A percentile compares a stretch with the other conserved stretches of the same genome.
phyloP scores from a whole-genome alignment of 2,113 vertebrate species.

The Neotoma lepida region DNA sequence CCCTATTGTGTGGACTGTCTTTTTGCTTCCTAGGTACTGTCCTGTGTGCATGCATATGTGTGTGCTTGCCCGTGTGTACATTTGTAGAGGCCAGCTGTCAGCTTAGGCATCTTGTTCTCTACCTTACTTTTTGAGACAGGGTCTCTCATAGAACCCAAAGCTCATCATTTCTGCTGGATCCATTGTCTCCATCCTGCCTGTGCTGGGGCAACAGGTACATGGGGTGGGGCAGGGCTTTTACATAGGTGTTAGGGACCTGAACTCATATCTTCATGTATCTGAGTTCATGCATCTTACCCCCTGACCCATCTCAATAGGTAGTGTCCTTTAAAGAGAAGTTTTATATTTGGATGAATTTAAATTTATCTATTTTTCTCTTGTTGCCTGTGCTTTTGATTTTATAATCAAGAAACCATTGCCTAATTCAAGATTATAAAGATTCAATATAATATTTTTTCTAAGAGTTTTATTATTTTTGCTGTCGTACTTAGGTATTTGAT shows the following conservation, averaged over 20 bases:
- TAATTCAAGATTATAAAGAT: neutral
- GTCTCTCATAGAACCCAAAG: neutral
- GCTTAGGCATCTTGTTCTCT: neutral
- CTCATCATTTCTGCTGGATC: neutral
- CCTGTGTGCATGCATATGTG: neutral
- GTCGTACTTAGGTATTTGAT: conserved; percentile 5
- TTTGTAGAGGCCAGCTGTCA: neutral
- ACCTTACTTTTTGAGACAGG: neutral
- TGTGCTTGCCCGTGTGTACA: neutral
- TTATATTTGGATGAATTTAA: neutral
- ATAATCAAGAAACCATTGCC: neutral
- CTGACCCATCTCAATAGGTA: neutral
- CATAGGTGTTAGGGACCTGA: neutral
- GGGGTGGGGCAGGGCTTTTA: neutral
- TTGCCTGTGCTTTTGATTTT: neutral
- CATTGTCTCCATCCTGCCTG: neutral
- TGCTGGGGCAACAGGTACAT: neutral
- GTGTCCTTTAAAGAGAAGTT: neutral
- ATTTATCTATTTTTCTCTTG: neutral
- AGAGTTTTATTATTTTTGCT: conserved; percentile 34
- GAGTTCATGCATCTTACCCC: neutral
- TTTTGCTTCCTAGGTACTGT: neutral
- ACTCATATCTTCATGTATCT: neutral
- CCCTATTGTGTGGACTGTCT: neutral
- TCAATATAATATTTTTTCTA: neutral